A percentile compares a stretch with the other conserved stretches of the same genome.
Evolutionary conservation across 1,140 invertebrate species (phyloP).

Genomic region (Neotoxoptera formosana): DNA sequence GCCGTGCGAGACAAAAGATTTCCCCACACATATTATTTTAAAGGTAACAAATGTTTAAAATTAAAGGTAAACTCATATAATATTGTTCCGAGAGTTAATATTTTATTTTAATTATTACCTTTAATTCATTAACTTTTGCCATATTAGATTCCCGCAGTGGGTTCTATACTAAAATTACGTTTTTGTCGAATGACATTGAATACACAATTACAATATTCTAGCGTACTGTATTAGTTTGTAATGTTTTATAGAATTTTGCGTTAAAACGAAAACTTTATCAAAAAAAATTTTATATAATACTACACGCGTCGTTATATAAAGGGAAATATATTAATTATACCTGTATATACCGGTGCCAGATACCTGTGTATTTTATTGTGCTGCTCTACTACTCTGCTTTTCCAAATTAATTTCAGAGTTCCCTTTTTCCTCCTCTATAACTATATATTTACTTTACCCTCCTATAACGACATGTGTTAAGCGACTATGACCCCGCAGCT

Average conservation of each 20-base stretch:
- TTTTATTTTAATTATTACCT: background rate
- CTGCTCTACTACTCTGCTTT: background rate
- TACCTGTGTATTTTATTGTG: background rate
- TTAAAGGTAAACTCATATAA: constrained; percentile 28
- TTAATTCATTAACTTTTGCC: background rate
- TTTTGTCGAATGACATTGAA: background rate
- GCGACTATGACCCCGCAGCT: background rate
- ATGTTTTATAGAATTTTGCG: background rate
- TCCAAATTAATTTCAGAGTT: background rate
- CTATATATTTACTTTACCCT: too few species aligned
- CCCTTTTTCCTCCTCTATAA: too few species aligned
- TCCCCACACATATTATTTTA: background rate
- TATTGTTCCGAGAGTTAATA: background rate
- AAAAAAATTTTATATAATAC: background rate
- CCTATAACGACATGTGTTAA: too few species aligned
- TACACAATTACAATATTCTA: background rate
- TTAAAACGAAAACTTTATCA: background rate
- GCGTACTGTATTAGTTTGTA: background rate
- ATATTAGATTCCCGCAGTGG: background rate
- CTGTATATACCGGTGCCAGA: background rate
- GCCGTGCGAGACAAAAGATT: background rate
- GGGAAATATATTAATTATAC: background rate
- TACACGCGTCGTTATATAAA: background rate
- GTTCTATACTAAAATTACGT: background rate
- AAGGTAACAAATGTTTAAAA: too few species aligned